Base-by-base conservation (phyloP, 2,113 vertebrate species). In the Mormyrus lacerda region DNA sequence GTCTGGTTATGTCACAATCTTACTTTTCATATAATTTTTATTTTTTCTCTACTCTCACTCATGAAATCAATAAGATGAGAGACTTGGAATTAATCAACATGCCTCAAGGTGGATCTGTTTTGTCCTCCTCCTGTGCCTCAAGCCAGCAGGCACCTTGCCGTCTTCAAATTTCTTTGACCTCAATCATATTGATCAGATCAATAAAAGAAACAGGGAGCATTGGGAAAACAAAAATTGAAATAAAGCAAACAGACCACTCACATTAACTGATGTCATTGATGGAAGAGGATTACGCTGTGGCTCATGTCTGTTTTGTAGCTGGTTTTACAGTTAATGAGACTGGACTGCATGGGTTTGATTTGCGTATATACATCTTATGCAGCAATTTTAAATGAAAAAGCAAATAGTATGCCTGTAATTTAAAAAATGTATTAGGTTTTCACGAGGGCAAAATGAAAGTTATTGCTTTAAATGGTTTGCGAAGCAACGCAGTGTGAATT, bases 11-110 rank as follows among this genome's bases (percentile, higher is more conserved):
- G 2, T 58, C 55, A 24, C 44, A 15, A 27, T 69, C 85, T 88
- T 88, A 82, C 47, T 83, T 13, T 48, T 88, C 17, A 15, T 31
- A 65, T 39, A 47, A 39, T 61, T 82, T 76, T 82, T 21, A 82
- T 82, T 76, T 73, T 53, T 44, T 65, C 35, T 24, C 65, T 39
- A 42, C 27, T 83, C 42, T 48, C 47, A 53, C 11, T 55, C 86
- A 65, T 58, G 86, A 48, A 79, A 87, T 50, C 50, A 82, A 19
- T 17, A 76, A 24, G 35, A 76, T 31, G 31, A 87, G 50, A 82
- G 48, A n/a, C 47, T 44, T 17, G 45, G 44, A 89, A 50, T 89
- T 87, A 87, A 87, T 86, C 87, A 89, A 65, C 61, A 45, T 3
- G 31, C 51, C 24, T 48, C 7, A 58, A 87, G 55, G 61, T 45